phyloP scores from a whole-genome alignment of 2,888 invertebrate species.

The Patella depressa region DNA sequence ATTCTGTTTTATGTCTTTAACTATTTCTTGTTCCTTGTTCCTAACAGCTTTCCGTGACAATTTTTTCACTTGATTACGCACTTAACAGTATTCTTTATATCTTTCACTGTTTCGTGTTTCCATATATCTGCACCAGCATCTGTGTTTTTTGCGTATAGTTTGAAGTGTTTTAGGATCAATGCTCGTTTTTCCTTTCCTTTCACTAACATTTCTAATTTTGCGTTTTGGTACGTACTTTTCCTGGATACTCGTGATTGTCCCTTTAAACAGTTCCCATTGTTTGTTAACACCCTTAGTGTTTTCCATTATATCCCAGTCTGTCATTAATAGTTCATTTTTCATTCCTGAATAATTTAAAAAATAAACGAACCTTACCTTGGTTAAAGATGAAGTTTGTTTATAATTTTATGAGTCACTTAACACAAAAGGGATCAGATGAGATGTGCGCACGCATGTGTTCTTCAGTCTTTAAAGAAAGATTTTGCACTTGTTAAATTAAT shows the following conservation, averaged over 20 bases:
- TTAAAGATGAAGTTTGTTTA: too few species aligned
- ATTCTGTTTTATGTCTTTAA: neutral
- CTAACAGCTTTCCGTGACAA: neutral
- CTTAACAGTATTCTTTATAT: conserved; percentile 4
- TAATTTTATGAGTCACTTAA: too few species aligned
- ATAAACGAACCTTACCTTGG: too few species aligned
- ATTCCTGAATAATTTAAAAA: neutral
- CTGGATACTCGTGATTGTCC: neutral
- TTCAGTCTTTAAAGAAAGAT: too few species aligned
- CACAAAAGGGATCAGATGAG: too few species aligned
- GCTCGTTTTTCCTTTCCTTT: neutral
- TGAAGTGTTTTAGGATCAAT: neutral
- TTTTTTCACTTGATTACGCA: neutral
- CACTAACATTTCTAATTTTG: neutral
- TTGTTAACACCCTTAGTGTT: neutral
- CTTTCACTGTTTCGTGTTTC: conserved; percentile 23
- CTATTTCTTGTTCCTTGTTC: neutral
- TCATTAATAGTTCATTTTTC: neutral
- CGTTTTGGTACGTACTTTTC: neutral
- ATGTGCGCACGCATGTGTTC: too few species aligned
- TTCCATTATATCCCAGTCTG: neutral
- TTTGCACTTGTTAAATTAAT: too few species aligned
- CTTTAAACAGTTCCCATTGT: neutral
- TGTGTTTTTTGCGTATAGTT: conserved; percentile 18
- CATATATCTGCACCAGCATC: conserved; percentile 17